Evolutionary conservation across 1,140 invertebrate genomes (phyloP).

Genomic region (Apis florea): DNA sequence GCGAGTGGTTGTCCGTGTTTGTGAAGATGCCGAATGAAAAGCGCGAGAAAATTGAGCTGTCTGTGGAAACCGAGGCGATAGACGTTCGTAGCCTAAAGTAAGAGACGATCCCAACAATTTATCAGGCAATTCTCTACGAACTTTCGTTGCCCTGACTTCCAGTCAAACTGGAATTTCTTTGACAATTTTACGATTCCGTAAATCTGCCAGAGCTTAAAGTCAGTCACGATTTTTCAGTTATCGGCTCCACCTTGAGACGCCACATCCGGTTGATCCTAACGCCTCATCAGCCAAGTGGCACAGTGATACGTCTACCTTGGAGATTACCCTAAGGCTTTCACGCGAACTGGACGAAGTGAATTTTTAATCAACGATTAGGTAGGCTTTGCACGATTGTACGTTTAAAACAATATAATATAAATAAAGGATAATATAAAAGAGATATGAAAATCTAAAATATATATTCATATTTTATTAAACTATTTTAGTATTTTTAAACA

Average conservation of each 20-base stretch:
- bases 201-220: conserved; percentile 42
- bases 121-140: conserved; percentile 22
- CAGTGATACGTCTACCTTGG: conserved; percentile 83
- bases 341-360: conserved; percentile 92
- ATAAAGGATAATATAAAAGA: neutral
- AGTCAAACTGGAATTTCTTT: conserved; percentile 27
- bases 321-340: conserved; percentile 85
- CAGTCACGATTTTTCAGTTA: conserved; percentile 76
- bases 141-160: conserved; percentile 31
- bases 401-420: neutral
- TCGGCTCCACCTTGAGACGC: conserved; percentile 87
- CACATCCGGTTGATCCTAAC: conserved; percentile 90
- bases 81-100: conserved; percentile 83
- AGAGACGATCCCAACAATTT: conserved; percentile 51
- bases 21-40: conserved; percentile 88
- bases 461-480: neutral
- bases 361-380: conserved; percentile 82
- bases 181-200: conserved; percentile 54
- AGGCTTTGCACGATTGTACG: neutral
- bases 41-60: conserved; percentile 84
- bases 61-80: conserved; percentile 85
- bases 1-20: conserved; percentile 90
- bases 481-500: neutral
- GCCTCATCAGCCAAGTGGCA: conserved; percentile 90
- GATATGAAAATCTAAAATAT: neutral